Percentiles rank a stretch among this genome's conserved stretches.
Conservation (phyloP, 2,888 invertebrate species). For the Hydrotaea cyrtoneurina region DNA sequence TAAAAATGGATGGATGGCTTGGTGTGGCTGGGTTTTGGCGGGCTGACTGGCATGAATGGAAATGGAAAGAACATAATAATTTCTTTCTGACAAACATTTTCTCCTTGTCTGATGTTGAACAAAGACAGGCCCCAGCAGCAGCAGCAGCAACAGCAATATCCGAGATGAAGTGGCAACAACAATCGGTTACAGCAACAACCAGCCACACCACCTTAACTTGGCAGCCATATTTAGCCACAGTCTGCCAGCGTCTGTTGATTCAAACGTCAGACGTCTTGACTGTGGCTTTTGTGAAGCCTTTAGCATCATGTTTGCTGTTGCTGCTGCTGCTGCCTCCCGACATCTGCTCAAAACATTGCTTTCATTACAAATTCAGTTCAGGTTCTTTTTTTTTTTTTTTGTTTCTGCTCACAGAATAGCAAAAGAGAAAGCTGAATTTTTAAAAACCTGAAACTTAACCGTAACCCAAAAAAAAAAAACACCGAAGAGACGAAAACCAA, state of each 20-base stretch:
- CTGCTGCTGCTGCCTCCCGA: not conserved
- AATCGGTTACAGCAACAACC: conserved; percentile 12
- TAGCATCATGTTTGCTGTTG: not conserved
- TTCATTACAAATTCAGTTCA: conserved; percentile 25
- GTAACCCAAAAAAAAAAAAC: not conserved
- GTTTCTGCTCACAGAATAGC: not conserved
- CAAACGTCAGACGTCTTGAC: conserved; percentile 62
- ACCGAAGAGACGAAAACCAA: not conserved
- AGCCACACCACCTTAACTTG: not conserved
- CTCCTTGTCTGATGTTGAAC: conserved; percentile 41
- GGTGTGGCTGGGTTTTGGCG: not conserved
- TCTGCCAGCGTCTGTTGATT: conserved; percentile 65
- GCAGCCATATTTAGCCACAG: conserved; percentile 56
- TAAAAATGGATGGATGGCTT: conserved; percentile 15
- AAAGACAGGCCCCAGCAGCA: conserved; percentile 19
- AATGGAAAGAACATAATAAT: conserved; percentile 24
- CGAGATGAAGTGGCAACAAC: conserved; percentile 42
- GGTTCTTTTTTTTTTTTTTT: conserved; percentile 16
- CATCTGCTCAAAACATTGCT: conserved; percentile 11
- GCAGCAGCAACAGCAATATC: conserved; percentile 2
- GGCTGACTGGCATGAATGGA: not conserved
- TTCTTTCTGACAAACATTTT: conserved; percentile 43
- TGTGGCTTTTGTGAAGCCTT: conserved; percentile 61
- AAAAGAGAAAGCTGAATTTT: conserved; percentile 26
- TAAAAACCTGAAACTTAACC: conserved; percentile 19